Evolutionary conservation across 2,113 vertebrate genomes (phyloP).

Genomic region (Pollachius pollachius): DNA sequence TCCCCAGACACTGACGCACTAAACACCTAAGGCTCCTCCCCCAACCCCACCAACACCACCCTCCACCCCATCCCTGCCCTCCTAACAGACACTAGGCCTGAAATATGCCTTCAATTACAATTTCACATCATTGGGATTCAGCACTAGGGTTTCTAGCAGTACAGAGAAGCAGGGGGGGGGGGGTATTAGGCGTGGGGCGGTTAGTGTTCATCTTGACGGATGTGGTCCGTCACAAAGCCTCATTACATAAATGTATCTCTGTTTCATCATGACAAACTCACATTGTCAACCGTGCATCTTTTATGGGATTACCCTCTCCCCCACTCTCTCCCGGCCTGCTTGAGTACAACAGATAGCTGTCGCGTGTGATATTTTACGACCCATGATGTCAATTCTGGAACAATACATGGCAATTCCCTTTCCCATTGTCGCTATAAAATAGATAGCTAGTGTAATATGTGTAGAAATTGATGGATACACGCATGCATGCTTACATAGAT

Average conservation of each 20-base stretch:
- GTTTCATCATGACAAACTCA: slow-evolving; percentile 25
- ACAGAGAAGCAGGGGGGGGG: slow-evolving; percentile 12
- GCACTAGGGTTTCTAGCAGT: slow-evolving; percentile 26
- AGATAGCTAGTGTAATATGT: too few species aligned
- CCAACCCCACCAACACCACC: too few species aligned
- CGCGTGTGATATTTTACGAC: slow-evolving; percentile 26
- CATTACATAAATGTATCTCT: slow-evolving; percentile 50
- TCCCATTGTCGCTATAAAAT: too few species aligned
- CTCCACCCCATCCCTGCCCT: neutral
- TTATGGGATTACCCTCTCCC: slow-evolving; percentile 36
- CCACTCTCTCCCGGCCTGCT: slow-evolving; percentile 35
- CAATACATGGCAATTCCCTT: too few species aligned
- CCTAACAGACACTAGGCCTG: slow-evolving; percentile 35
- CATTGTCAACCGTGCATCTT: slow-evolving; percentile 26
- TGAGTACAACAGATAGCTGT: slow-evolving; percentile 39
- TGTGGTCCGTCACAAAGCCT: slow-evolving; percentile 35
- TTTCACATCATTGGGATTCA: slow-evolving; percentile 30
- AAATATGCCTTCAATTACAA: slow-evolving; percentile 60
- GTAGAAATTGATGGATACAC: too few species aligned
- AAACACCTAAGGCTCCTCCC: slow-evolving; percentile 36
- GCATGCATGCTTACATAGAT: too few species aligned
- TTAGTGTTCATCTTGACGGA: slow-evolving; percentile 43
- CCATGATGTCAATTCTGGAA: too few species aligned
- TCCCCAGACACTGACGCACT: neutral
- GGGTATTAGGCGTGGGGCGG: neutral